Evolutionary conservation across 2,113 vertebrate genomes (phyloP), one percentile per base, ranked within the genome.

Genomic region (Hydrochoerus hydrochaeris): DNA sequence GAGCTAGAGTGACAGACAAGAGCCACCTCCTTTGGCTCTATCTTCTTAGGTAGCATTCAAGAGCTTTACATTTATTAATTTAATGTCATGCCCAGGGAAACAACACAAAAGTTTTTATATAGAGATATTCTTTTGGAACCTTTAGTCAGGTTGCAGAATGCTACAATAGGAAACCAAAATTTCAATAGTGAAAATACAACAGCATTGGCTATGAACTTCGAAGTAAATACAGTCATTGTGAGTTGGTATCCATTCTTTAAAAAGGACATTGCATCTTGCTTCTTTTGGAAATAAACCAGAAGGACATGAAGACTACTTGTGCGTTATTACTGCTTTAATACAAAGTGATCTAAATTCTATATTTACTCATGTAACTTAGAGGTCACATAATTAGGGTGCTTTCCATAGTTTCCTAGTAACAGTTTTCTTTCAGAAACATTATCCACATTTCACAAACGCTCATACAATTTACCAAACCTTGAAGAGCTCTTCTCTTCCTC

Each of bases 351-450:
- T 75, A 17, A 94, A 91, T 90, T 92, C 95, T 97, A 17, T 75
- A 86, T 93, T 91, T 97, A 88, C 54, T 91, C 62, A 14, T 82
- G 88, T 49, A 90, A 17, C 12, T 69, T 85, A 35, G 35, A 94
- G 88, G 84, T 90, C 93, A 96, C 62, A 92, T 87, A 93, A 90
- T 96, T 92, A 90, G 81, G n/a, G 80, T 5, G 1, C 20, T 96
- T 95, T 94, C 88, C 83, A 83, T 11, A 94, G 89, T 95, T 94
- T 78, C 97, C 89, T 94, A 94, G 97, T 92, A 97, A 97, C 88
- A 54, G 75, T 93, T 90, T 93, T 91, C 77, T 94, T 94, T 85
- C 69, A 94, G 86, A 97, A 96, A 85, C 49, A 83, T 92, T 87
- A 95, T 46, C 69, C 63, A 65, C 82, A 87, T 63, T 97, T 96